phyloP scores from a whole-genome alignment of 2,113 vertebrate species.

The Dromas ardeola region DNA sequence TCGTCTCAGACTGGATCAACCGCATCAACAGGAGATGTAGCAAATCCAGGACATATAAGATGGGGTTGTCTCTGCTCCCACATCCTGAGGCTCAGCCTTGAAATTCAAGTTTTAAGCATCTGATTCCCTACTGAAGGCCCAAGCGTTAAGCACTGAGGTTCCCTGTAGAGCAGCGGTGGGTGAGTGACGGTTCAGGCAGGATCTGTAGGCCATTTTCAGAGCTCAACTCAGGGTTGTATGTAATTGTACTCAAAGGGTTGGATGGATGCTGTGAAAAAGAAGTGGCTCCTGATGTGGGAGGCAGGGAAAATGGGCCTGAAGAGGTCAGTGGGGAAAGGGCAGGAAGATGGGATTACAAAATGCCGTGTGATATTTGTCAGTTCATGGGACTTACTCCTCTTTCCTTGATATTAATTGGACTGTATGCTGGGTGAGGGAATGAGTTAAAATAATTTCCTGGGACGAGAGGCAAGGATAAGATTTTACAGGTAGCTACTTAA shows the following conservation, averaged over 20 bases:
- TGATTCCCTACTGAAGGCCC: neutral
- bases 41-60: neutral
- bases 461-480: neutral
- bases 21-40: neutral
- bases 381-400: neutral
- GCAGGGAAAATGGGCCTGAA: neutral
- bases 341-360: neutral
- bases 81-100: neutral
- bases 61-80: neutral
- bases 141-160: neutral
- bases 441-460: neutral
- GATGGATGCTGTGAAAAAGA: neutral
- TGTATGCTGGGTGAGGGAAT: neutral
- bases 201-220: neutral
- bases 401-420: neutral
- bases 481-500: neutral
- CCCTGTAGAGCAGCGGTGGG: neutral
- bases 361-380: neutral
- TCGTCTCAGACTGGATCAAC: neutral
- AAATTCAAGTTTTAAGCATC: neutral
- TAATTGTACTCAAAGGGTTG: neutral
- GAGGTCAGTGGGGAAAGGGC: neutral
- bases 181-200: neutral
- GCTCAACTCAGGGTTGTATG: neutral
- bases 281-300: rapidly evolving